Conservation (phyloP, 2,797 vertebrate species). For the Macropus fuliginosus region DNA sequence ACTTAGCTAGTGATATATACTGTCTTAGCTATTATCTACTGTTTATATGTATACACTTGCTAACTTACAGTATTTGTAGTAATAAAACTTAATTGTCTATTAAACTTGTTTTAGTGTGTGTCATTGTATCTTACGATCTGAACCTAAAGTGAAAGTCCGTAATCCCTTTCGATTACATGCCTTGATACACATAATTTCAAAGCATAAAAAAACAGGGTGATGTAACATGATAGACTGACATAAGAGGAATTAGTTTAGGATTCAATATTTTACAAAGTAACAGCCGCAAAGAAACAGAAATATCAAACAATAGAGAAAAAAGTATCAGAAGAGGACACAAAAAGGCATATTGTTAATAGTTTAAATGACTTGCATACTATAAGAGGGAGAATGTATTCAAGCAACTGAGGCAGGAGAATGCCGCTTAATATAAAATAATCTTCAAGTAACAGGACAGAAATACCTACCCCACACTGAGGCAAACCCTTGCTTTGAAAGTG, state of each 20-base stretch:
- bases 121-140: too few species aligned
- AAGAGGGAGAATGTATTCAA: neutral
- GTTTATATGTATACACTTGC: too few species aligned
- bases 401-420: neutral
- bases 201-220: too few species aligned
- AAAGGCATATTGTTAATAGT: neutral
- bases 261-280: neutral
- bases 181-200: too few species aligned
- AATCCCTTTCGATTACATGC: too few species aligned
- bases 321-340: neutral
- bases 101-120: too few species aligned
- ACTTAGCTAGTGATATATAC: too few species aligned
- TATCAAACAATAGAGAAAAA: neutral
- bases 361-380: neutral
- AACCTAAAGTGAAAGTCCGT: too few species aligned
- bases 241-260: neutral
- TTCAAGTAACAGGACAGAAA: neutral
- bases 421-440: neutral
- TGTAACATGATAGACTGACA: too few species aligned
- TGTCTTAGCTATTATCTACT: too few species aligned
- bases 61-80: too few species aligned
- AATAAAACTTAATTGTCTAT: too few species aligned
- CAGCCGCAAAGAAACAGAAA: neutral
- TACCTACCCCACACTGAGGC: neutral
- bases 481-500: neutral